phyloP scores from a whole-genome alignment of 2,113 vertebrate genomes.

The Periophthalmodon schlosseri region DNA sequence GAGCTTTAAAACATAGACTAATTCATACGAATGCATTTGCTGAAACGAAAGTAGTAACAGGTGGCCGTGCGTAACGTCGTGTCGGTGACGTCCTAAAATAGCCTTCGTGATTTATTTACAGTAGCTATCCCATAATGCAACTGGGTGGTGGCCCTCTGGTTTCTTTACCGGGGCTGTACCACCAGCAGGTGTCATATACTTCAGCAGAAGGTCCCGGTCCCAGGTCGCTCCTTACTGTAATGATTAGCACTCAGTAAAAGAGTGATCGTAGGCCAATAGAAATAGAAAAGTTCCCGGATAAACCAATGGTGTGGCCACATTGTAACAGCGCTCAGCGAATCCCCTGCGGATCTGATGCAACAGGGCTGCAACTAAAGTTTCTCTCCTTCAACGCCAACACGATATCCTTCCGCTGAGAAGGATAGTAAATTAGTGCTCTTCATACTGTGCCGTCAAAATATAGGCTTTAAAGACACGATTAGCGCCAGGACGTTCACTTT shows the following conservation, averaged over 20 bases:
- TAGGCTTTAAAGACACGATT: background rate
- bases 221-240: constrained; percentile 37
- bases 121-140: background rate
- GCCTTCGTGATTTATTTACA: background rate
- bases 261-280: constrained; percentile 58
- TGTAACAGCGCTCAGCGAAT: constrained; percentile 71
- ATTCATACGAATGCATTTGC: background rate
- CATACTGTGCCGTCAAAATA: background rate
- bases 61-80: background rate
- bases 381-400: constrained; percentile 68
- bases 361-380: constrained; percentile 80
- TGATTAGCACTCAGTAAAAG: constrained; percentile 56
- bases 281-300: constrained; percentile 46
- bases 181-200: background rate
- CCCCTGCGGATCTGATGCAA: constrained; percentile 83
- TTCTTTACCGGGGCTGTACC: background rate
- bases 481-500: background rate
- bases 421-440: constrained; percentile 71
- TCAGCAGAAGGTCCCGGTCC: constrained; percentile 6
- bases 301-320: constrained; percentile 68
- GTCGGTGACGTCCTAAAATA: background rate
- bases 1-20: no score
- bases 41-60: background rate
- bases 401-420: constrained; percentile 74
- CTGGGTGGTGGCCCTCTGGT: constrained; percentile 1